Percentiles rank a stretch among this genome's conserved stretches.
Evolutionary conservation across 2,888 invertebrate species (phyloP).

Genomic region (Brassicogethes aeneus): DNA sequence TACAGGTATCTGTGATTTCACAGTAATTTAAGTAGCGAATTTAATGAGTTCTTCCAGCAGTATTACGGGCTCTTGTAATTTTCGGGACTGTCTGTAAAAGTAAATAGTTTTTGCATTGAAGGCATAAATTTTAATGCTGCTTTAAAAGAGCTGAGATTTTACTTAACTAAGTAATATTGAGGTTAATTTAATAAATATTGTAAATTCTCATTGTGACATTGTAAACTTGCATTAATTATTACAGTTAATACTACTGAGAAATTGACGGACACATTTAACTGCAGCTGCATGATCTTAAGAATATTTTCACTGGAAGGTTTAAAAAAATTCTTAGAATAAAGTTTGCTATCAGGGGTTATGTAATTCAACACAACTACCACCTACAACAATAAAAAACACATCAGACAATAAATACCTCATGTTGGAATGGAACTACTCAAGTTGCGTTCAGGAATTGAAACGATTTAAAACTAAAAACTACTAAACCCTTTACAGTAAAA

Average conservation of each 20-base stretch:
- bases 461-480: too few relatives aligned
- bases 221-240: neutral
- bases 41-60: neutral
- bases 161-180: neutral
- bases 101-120: neutral
- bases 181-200: conserved; percentile 1
- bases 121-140: neutral
- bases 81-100: neutral
- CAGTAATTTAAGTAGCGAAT: neutral
- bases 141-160: neutral
- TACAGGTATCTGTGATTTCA: neutral
- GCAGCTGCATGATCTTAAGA: too few relatives aligned
- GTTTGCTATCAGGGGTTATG: too few relatives aligned
- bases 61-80: neutral
- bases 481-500: too few relatives aligned
- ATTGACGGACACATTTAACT: neutral
- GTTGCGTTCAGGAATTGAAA: too few relatives aligned
- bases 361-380: too few relatives aligned
- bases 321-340: too few relatives aligned
- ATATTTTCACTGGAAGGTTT: too few relatives aligned
- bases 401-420: too few relatives aligned
- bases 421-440: too few relatives aligned
- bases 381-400: too few relatives aligned
- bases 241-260: neutral
- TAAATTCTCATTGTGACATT: neutral